Conservation (phyloP, 2,113 vertebrate species). For the Sialia sialis region DNA sequence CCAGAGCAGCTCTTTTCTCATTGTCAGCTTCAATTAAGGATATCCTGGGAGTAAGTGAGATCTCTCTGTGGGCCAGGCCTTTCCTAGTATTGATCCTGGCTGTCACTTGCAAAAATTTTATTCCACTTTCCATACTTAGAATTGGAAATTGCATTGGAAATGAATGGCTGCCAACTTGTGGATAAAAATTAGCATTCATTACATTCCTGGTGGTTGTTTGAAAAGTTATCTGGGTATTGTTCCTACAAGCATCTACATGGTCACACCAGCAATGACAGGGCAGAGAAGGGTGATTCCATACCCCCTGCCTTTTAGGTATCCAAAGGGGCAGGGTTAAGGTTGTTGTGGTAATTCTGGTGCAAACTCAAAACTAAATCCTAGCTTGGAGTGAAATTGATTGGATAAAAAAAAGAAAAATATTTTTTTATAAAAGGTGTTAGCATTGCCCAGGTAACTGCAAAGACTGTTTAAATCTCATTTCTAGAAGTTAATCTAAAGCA, state of each 20-base stretch:
- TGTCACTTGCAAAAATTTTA: neutral
- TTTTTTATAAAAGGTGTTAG: neutral
- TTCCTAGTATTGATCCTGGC: neutral
- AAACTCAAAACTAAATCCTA: neutral
- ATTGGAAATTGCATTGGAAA: neutral
- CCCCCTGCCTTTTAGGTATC: neutral
- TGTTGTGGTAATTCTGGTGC: neutral
- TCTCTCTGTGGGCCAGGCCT: neutral
- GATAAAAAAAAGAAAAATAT: neutral
- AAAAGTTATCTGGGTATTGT: neutral
- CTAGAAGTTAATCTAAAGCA: neutral
- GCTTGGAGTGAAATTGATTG: neutral
- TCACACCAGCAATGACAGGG: neutral
- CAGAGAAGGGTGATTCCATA: neutral
- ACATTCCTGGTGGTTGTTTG: neutral
- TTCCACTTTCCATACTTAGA: neutral
- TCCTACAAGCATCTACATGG: neutral
- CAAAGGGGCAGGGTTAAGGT: neutral
- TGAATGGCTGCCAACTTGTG: neutral
- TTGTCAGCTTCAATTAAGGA: neutral
- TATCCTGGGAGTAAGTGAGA: neutral
- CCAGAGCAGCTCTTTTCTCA: slow-evolving; percentile 2
- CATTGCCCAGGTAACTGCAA: neutral
- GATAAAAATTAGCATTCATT: neutral
- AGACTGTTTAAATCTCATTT: neutral